Conservation (phyloP, 2,797 vertebrate genomes). For the Australoheros facetus region DNA sequence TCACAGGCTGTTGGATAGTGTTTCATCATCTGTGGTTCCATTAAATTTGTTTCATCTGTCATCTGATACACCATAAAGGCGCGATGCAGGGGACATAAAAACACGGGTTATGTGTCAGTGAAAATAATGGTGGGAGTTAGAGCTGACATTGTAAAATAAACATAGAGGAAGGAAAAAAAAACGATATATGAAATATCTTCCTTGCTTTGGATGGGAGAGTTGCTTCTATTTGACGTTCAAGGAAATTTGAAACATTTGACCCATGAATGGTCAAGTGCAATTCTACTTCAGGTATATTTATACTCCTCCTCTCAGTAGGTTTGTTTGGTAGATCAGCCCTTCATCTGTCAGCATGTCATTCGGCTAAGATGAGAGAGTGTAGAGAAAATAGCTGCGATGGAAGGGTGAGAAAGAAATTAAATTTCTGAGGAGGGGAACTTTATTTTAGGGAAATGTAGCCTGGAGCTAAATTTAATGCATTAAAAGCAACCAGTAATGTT, state of each 20-base stretch:
- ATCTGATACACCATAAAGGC: neutral
- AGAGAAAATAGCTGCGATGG: neutral
- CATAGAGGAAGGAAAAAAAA: neutral
- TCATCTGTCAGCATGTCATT: slow-evolving; percentile 15
- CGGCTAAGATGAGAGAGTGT: slow-evolving; percentile 16
- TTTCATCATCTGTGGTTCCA: slow-evolving; percentile 51
- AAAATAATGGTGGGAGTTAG: slow-evolving; percentile 11
- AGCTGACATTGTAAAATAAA: slow-evolving; percentile 7
- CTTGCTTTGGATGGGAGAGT: neutral
- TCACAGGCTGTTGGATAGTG: slow-evolving; percentile 12
- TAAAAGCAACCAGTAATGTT: neutral
- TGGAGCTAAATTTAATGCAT: neutral
- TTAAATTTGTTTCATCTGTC: slow-evolving; percentile 40
- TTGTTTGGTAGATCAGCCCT: slow-evolving; percentile 6
- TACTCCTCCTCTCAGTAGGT: slow-evolving; percentile 1
- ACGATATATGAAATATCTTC: neutral
- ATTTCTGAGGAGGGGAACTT: slow-evolving; percentile 16
- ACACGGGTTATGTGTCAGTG: slow-evolving; percentile 2
- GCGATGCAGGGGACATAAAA: slow-evolving; percentile 17
- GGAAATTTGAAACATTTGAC: slow-evolving; percentile 8
- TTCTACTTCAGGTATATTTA: slow-evolving; percentile 1
- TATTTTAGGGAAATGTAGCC: slow-evolving; percentile 20
- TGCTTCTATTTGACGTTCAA: neutral
- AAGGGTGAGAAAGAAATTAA: neutral
- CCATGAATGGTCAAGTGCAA: slow-evolving; percentile 5